phyloP scores from a whole-genome alignment of 1,140 invertebrate genomes.

The Papilio dardanus region DNA sequence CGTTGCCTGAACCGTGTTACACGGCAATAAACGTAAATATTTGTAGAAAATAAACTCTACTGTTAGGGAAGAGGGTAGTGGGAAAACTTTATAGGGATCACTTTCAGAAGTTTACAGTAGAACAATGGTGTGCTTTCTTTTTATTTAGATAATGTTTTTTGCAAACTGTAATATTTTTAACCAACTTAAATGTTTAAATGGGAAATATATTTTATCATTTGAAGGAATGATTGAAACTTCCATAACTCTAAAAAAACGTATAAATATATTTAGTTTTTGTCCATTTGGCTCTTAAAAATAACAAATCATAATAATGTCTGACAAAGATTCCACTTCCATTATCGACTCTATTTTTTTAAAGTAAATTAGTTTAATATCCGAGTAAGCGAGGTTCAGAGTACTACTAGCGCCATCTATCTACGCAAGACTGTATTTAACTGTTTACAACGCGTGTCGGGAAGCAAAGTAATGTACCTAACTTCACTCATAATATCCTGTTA shows the following conservation, averaged over 20 bases:
- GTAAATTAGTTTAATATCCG: background rate
- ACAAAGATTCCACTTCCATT: background rate
- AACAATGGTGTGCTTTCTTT: conserved; percentile 36
- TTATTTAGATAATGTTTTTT: background rate
- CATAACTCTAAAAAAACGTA: too few relatives aligned
- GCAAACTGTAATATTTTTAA: background rate
- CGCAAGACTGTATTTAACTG: background rate
- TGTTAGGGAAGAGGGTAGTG: conserved; percentile 44
- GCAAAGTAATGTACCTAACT: background rate
- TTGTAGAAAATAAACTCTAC: conserved; percentile 46
- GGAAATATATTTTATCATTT: too few relatives aligned
- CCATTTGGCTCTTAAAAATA: background rate
- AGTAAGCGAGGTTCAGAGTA: background rate
- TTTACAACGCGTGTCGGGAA: background rate
- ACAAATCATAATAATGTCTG: background rate
- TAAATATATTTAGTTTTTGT: too few relatives aligned
- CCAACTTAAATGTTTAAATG: background rate
- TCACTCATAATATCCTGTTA: background rate
- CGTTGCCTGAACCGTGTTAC: conserved; percentile 37
- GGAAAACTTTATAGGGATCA: conserved; percentile 49
- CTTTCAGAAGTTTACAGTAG: conserved; percentile 47
- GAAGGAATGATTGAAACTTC: too few relatives aligned
- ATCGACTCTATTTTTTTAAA: background rate
- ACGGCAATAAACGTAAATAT: conserved; percentile 50
- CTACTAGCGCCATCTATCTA: conserved; percentile 9